Evolutionary conservation across 2,113 vertebrate genomes (phyloP).

Genomic region (Merops nubicus): DNA sequence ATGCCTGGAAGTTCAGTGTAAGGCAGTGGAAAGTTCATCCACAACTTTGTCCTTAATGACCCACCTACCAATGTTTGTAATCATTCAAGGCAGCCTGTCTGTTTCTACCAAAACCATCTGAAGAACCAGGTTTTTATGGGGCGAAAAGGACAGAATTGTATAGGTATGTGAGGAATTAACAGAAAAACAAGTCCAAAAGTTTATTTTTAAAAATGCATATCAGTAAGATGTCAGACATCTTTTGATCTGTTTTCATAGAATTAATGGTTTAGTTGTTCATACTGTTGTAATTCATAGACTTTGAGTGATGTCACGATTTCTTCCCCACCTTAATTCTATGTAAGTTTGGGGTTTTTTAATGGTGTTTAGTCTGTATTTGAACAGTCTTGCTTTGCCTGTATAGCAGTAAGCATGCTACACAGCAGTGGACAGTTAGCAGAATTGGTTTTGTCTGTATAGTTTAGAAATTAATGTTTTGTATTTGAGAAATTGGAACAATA

Average conservation of each 20-base stretch:
- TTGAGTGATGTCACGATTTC: neutral
- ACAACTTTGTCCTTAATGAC: neutral
- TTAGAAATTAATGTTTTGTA: neutral
- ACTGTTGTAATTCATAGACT: neutral
- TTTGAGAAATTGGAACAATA: neutral
- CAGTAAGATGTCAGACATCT: neutral
- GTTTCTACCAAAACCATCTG: neutral
- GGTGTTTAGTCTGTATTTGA: neutral
- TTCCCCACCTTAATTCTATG: neutral
- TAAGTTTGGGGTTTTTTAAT: neutral
- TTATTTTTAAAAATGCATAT: neutral
- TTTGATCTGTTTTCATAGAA: neutral
- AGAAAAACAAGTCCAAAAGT: neutral
- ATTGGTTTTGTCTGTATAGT: neutral
- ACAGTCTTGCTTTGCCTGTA: neutral
- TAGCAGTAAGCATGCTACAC: neutral
- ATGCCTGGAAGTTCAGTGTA: neutral
- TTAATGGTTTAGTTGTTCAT: neutral
- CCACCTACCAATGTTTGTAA: neutral
- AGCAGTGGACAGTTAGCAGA: neutral
- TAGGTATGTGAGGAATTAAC: neutral
- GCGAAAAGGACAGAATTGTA: neutral
- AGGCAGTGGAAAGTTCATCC: neutral
- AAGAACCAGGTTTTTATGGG: neutral
- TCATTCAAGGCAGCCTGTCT: neutral